phyloP scores from a whole-genome alignment of 2,797 vertebrate genomes.

The Gallinago nigripennis region DNA sequence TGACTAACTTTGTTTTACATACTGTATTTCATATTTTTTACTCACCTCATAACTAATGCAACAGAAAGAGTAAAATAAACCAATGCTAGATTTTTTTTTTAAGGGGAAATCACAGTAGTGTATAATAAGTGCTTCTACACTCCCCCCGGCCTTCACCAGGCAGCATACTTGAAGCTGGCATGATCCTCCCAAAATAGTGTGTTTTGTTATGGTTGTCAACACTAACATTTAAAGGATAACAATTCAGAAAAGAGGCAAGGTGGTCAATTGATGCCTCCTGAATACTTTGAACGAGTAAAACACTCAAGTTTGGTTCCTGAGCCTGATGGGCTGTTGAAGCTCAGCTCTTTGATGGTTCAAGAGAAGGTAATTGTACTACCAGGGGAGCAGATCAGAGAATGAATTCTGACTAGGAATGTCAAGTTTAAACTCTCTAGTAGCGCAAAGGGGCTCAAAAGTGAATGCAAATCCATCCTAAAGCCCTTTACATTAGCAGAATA shows the following conservation, averaged over 20 bases:
- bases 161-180: background rate
- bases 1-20: slow-evolving; percentile 1
- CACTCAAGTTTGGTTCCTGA: background rate
- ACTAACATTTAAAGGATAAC: background rate
- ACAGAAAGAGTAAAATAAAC: slow-evolving; percentile 9
- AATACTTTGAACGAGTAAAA: background rate
- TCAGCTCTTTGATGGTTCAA: background rate
- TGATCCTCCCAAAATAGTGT: background rate
- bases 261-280: background rate
- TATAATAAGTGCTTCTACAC: background rate
- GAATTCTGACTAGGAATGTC: background rate
- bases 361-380: background rate
- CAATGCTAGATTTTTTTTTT: background rate
- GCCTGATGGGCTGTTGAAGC: background rate
- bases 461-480: background rate
- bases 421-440: background rate
- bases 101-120: background rate
- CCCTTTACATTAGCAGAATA: background rate
- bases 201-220: background rate
- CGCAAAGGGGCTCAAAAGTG: background rate
- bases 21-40: background rate
- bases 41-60: background rate
- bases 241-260: background rate
- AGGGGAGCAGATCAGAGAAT: background rate
- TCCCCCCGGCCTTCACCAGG: background rate